Percentiles rank a stretch among this genome's conserved stretches.
Evolutionary conservation across 2,797 vertebrate genomes (phyloP).

Genomic region (Fistularia commersonii): DNA sequence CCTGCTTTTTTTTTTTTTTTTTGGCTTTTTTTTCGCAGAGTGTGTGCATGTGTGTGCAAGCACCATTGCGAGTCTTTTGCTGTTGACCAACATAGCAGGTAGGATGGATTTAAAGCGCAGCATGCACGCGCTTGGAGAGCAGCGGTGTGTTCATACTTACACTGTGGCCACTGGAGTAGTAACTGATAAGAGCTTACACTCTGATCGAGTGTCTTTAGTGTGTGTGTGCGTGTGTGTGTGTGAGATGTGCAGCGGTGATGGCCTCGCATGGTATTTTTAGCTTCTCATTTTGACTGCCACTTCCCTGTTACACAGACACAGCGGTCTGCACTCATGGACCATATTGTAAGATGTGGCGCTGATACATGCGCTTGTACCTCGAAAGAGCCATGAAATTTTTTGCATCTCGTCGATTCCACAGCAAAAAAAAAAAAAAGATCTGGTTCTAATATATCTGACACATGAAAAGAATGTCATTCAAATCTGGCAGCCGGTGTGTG

Average conservation of each 20-base stretch:
- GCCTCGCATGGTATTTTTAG: constrained; percentile 39
- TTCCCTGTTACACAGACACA: too few species aligned
- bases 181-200: constrained; percentile 52
- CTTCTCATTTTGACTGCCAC: constrained; percentile 20
- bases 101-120: constrained; percentile 9
- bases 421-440: too few species aligned
- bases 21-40: too few species aligned
- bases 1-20: constrained; percentile 67
- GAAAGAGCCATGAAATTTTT: too few species aligned
- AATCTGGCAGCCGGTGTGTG: too few species aligned
- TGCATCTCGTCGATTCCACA: too few species aligned
- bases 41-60: too few species aligned
- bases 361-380: too few species aligned
- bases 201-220: constrained; percentile 7
- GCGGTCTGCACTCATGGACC: too few species aligned
- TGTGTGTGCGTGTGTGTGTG: constrained; percentile 9
- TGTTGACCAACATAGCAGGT: constrained; percentile 23
- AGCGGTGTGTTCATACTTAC: constrained; percentile 41
- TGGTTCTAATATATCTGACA: too few species aligned
- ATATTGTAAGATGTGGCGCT: too few species aligned
- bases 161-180: constrained; percentile 38
- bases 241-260: constrained; percentile 14
- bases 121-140: constrained; percentile 16
- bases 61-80: constrained; percentile 26
- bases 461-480: too few species aligned